Evolutionary conservation across 2,888 invertebrate genomes (phyloP).

Genomic region (Tridacna gigas): DNA sequence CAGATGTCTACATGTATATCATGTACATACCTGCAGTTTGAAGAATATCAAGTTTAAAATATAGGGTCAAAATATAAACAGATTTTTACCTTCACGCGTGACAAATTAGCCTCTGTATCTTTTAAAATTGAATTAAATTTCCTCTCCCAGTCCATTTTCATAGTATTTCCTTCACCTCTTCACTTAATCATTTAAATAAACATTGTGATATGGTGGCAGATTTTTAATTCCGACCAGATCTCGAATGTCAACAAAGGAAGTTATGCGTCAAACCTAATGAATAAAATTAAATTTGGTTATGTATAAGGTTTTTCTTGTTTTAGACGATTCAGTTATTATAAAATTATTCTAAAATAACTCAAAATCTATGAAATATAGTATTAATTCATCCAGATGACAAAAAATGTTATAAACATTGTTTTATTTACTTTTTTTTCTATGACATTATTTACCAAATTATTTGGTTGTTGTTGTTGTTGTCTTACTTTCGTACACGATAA

Average conservation of each 20-base stretch:
- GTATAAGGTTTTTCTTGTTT: no score
- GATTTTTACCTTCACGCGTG: constrained; percentile 62
- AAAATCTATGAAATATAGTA: no score
- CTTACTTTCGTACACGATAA: no score
- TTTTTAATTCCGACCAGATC: constrained; percentile 34
- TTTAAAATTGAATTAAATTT: constrained; percentile 62
- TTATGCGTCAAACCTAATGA: neutral
- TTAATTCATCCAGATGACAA: neutral
- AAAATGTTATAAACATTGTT: no score
- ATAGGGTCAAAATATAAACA: neutral
- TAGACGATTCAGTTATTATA: no score
- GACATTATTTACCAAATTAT: no score
- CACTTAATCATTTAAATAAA: constrained; percentile 9
- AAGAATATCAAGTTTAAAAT: neutral
- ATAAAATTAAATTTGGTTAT: no score
- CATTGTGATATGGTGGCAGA: neutral
- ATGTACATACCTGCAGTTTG: constrained; percentile 22
- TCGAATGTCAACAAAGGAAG: constrained; percentile 66
- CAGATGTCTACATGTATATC: neutral
- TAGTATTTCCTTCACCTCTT: neutral
- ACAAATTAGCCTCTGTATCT: constrained; percentile 64
- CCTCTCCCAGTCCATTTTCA: constrained; percentile 65
- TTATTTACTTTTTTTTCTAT: no score
- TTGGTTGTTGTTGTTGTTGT: no score
- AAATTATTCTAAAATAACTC: no score